phyloP scores from a whole-genome alignment of 2,797 vertebrate genomes.

The Cyclura pinguis region DNA sequence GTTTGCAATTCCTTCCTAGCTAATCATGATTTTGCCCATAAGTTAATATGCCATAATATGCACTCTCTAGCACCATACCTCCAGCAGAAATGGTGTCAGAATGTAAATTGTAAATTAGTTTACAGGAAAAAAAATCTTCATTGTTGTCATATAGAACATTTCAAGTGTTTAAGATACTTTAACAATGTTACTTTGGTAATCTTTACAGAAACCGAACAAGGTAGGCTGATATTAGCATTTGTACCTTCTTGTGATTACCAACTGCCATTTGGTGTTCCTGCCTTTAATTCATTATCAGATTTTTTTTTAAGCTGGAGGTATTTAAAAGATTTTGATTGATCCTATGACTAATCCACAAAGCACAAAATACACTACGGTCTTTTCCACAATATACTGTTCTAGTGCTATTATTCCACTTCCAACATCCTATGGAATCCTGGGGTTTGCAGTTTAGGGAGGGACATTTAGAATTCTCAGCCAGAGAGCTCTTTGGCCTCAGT shows the following conservation, averaged over 20 bases:
- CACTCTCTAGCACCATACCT: not conserved
- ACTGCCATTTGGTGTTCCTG: not conserved
- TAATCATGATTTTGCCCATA: slow-evolving; percentile 5
- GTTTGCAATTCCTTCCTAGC: not conserved
- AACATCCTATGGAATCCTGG: no score
- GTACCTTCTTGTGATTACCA: not conserved
- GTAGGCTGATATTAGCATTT: not conserved
- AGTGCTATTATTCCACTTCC: no score
- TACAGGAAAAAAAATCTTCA: not conserved
- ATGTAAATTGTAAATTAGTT: not conserved
- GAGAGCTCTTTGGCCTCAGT: no score
- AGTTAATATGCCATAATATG: not conserved
- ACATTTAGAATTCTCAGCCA: no score
- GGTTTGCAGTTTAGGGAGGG: no score
- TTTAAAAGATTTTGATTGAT: no score
- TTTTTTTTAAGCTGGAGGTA: no score
- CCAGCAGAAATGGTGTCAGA: not conserved
- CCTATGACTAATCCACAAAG: no score
- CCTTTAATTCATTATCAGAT: no score
- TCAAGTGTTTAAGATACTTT: not conserved
- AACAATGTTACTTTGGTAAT: not conserved
- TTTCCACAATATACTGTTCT: no score
- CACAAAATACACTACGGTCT: no score
- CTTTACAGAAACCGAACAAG: not conserved
- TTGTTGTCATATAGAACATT: not conserved